phyloP scores from a whole-genome alignment of 2,113 vertebrate species.

The Cavia aperea region DNA sequence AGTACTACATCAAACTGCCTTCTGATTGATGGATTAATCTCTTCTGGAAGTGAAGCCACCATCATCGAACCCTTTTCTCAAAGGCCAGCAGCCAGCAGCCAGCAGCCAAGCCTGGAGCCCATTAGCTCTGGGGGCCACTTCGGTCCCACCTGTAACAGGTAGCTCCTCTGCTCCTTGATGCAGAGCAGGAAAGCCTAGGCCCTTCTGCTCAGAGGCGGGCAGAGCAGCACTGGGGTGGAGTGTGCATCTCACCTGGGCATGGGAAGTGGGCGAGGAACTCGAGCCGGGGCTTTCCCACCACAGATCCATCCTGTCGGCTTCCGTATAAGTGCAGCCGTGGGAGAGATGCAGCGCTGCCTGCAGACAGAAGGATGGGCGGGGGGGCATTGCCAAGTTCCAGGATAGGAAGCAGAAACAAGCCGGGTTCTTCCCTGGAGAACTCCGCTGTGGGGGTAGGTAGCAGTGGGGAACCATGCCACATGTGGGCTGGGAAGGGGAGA shows the following conservation, averaged over 20 bases:
- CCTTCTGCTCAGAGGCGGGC: not conserved
- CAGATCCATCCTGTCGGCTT: not conserved
- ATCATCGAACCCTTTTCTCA: not conserved
- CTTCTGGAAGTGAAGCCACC: not conserved
- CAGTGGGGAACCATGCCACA: accelerated
- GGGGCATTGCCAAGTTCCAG: not conserved
- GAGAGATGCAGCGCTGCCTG: not conserved
- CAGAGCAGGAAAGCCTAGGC: not conserved
- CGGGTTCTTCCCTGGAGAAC: not conserved
- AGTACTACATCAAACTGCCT: too few species aligned
- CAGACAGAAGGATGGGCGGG: not conserved
- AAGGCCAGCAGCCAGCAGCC: not conserved
- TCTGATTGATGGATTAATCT: not conserved
- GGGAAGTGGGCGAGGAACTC: accelerated
- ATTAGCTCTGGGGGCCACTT: not conserved
- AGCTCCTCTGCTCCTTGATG: not conserved
- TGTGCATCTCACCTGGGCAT: accelerated
- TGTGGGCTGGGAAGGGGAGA: too few species aligned
- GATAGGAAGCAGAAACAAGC: not conserved
- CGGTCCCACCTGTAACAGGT: not conserved
- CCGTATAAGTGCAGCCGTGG: not conserved
- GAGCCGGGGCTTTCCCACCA: not conserved
- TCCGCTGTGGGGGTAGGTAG: not conserved
- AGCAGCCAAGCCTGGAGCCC: not conserved
- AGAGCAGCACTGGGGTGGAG: too few species aligned